Evolutionary conservation across 2,113 vertebrate genomes (phyloP).

Genomic region (Hemichromis elongatus): DNA sequence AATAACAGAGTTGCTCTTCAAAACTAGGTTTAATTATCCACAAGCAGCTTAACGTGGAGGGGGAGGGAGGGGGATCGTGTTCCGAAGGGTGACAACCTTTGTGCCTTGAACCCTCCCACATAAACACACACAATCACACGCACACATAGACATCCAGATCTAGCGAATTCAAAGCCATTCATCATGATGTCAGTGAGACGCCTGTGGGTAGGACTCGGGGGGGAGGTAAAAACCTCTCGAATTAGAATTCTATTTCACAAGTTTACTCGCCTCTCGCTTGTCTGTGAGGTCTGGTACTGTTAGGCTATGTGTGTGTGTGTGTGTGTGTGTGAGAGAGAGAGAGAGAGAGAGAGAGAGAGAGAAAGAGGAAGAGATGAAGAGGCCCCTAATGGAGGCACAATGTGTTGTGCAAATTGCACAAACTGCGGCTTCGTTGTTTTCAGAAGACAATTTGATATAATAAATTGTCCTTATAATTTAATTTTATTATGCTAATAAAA

Average conservation of each 20-base stretch:
- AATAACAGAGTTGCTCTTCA: slow-evolving; percentile 1
- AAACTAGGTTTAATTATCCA: slow-evolving; percentile 54
- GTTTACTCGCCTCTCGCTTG: slow-evolving; percentile 8
- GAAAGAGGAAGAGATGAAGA: not conserved
- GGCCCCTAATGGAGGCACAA: not conserved
- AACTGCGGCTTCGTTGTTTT: not conserved
- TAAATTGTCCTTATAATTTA: not conserved
- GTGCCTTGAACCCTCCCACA: slow-evolving; percentile 5
- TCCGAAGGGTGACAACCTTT: slow-evolving; percentile 20
- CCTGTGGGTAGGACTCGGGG: slow-evolving; percentile 22
- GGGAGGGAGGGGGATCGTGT: not conserved
- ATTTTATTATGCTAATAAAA: not conserved
- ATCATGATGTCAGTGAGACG: slow-evolving; percentile 62
- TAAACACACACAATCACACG: not conserved
- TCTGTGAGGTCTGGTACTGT: slow-evolving; percentile 8
- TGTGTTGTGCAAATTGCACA: not conserved
- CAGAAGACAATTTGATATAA: not conserved
- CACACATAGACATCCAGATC: slow-evolving; percentile 12
- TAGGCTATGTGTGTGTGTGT: not conserved
- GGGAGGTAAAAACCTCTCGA: slow-evolving; percentile 30
- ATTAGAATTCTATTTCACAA: slow-evolving; percentile 51
- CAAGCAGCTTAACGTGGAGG: slow-evolving; percentile 4
- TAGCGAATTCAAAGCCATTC: slow-evolving; percentile 40
- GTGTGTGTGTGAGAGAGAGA: not conserved
- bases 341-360: accelerated